Base-by-base conservation (phyloP, 2,888 invertebrate species). In the Nesidiocoris tenuis region DNA sequence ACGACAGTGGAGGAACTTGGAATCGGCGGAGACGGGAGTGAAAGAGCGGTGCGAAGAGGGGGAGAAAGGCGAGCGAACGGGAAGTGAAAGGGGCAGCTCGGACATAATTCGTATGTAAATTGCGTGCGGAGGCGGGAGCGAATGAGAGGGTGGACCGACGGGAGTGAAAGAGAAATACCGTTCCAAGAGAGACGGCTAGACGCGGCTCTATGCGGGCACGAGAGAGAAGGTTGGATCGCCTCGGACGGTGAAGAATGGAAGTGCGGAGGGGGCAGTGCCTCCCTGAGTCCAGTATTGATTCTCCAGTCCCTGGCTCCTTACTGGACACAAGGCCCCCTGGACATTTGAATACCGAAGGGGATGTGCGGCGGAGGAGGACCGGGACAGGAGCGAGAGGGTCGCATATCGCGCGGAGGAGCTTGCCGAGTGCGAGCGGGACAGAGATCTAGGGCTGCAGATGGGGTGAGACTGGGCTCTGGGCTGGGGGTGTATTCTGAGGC, bases 281-380 rank as follows among this genome's bases (percentile, higher is more conserved):
- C 72, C 57, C 68, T 68, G 75, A 75, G 75, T 75, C 75, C 75
- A 75, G 75, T 75, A 75, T 75, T 75, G 75, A 75, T 75, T 75
- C 75, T 75, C 67, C 65, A 57, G 64, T 66, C 74, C 65, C 64
- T 39, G 39, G 39, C 65, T 75, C 75, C 75, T 75, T 75, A 75
- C 75, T 75, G 75, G 75, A 75, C 75, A 75, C 75, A 75, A 19
- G 39, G 39, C 39, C 39, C 75, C 68, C 75, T 75, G 75, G 75
- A 75, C 75, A 75, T 75, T 75, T 75, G 75, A 75, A 75, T 75
- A 75, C 68, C 68, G 61, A n/a, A 21, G 75, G 67, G 67, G 9
- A 39, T 2, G 17, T 9, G 61, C n/a, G 24, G 54, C 56, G 22
- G 59, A 17, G 61, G 54, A 17, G 17, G 61, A 19, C 39, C 54